These are phyloP conservation scores for Hapalemur alaotrensis DNA, from an alignment of 2,797 vertebrate species.

Conservation along the genomic window DNA sequence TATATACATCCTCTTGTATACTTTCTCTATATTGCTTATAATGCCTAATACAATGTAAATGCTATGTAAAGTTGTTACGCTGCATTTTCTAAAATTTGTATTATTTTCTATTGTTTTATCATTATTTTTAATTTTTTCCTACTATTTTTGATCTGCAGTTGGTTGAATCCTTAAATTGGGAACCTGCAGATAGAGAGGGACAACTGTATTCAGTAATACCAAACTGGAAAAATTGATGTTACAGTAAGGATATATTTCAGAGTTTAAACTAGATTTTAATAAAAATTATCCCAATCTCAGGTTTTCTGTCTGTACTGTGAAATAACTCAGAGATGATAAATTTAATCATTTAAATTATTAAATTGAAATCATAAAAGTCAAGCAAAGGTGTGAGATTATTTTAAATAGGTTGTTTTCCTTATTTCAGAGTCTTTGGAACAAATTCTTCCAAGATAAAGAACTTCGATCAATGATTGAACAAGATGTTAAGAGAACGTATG, in stretches of 20 bases:
- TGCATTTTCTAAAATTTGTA: neutral
- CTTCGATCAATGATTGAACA: slow-evolving; percentile 98
- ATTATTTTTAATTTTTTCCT: neutral
- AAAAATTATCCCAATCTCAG: neutral
- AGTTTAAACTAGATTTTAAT: slow-evolving; percentile 48
- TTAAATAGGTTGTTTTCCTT: slow-evolving; percentile 66
- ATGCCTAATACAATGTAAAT: neutral
- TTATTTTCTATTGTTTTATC: neutral
- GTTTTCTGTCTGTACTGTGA: neutral
- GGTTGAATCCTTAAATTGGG: neutral
- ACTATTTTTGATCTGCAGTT: neutral
- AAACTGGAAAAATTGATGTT: neutral
- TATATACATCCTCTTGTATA: neutral
- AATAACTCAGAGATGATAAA: slow-evolving; percentile 35
- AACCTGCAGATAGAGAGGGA: neutral
- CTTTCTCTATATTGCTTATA: neutral
- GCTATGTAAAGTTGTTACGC: neutral
- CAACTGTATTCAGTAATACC: neutral
- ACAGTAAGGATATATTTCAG: neutral
- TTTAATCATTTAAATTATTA: slow-evolving; percentile 47
- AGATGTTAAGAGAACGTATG: slow-evolving; percentile 97
- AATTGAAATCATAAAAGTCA: slow-evolving; percentile 40
- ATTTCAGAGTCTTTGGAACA: slow-evolving; percentile 96
- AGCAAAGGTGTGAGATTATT: slow-evolving; percentile 4
- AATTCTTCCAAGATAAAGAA: slow-evolving; percentile 99